A percentile compares a stretch with the other conserved stretches of the same genome.
phyloP scores from a whole-genome alignment of 2,113 vertebrate species.

The Sorex fumeus region DNA sequence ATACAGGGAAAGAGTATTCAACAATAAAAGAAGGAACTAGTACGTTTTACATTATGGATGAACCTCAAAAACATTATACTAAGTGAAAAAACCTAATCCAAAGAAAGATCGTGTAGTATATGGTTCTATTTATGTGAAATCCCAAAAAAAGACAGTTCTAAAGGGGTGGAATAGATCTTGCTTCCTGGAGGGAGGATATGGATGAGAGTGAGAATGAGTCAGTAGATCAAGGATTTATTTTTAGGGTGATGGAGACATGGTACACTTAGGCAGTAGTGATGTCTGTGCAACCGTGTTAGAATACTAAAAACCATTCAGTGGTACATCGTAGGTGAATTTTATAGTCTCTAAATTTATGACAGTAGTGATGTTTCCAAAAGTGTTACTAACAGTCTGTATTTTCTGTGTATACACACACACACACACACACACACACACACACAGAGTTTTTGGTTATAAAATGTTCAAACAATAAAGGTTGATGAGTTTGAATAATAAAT shows the following conservation, averaged over 20 bases:
- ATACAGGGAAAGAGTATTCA: neutral
- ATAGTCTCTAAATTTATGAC: conserved; percentile 4
- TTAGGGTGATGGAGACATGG: neutral
- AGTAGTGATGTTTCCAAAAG: neutral
- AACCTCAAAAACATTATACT: neutral
- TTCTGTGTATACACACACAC: neutral
- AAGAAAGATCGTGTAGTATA: neutral
- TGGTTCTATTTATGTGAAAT: neutral
- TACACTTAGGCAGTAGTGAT: neutral
- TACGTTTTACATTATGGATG: neutral
- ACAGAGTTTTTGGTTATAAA: neutral
- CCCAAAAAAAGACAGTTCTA: neutral
- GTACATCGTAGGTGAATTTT: neutral
- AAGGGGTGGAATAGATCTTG: neutral
- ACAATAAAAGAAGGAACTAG: neutral
- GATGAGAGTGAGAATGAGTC: too few relatives aligned
- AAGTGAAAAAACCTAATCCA: neutral
- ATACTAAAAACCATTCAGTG: neutral
- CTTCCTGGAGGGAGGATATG: neutral
- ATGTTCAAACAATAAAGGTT: neutral
- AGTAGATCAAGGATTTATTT: neutral
- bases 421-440: too few relatives aligned
- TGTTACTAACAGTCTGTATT: neutral
- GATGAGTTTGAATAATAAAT: neutral
- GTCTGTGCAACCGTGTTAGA: neutral